Conservation (phyloP, 1,140 invertebrate genomes). For the Zophobas atratus region DNA sequence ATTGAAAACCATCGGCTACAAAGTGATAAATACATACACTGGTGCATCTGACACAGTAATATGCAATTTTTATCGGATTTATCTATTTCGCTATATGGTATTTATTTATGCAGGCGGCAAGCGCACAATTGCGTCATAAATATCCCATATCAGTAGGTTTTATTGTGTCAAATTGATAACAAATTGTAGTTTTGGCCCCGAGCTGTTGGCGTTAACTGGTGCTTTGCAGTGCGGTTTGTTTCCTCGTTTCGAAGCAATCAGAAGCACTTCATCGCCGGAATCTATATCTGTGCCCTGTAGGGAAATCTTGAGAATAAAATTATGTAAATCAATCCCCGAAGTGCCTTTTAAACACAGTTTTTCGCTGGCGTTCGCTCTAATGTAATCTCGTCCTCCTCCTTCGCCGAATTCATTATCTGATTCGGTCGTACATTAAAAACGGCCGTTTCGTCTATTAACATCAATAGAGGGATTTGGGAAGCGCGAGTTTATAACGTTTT, state of each 20-base stretch:
- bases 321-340: conserved; percentile 52
- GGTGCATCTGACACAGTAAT: no score
- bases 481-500: conserved; percentile 14
- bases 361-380: conserved; percentile 47
- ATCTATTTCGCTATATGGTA: no score
- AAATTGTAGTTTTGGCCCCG: background rate
- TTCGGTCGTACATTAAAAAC: conserved; percentile 36
- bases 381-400: conserved; percentile 33
- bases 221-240: conserved; percentile 17
- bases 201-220: background rate
- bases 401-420: conserved; percentile 39
- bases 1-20: no score
- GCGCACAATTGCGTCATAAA: no score
- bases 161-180: background rate
- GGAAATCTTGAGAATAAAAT: conserved; percentile 51
- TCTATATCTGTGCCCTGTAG: conserved; percentile 30
- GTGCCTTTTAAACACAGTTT: conserved; percentile 53
- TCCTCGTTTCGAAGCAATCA: conserved; percentile 37
- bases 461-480: background rate
- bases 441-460: conserved; percentile 27
- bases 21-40: no score
- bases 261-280: conserved; percentile 42
- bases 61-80: no score
- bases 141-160: background rate
- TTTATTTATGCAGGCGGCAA: no score